Conservation (phyloP, 2,888 invertebrate genomes). For the Microplitis manilae region DNA sequence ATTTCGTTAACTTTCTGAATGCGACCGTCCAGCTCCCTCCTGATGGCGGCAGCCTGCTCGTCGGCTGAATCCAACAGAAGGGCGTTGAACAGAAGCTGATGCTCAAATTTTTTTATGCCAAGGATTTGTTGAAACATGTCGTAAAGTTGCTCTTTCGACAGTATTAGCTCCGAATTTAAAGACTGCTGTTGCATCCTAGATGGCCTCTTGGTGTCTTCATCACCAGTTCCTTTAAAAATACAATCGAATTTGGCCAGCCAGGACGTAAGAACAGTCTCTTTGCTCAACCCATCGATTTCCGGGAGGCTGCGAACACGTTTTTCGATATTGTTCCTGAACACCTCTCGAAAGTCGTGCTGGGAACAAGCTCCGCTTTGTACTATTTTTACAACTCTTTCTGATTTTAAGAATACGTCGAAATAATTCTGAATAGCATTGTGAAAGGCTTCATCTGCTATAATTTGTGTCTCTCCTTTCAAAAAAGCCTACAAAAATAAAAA, state of each 20-base stretch:
- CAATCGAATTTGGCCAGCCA: conserved; percentile 99
- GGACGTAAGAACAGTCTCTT: conserved; percentile 98
- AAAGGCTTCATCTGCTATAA: conserved; percentile 97
- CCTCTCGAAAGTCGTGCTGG: conserved; percentile 98
- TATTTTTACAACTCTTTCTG: conserved; percentile 96
- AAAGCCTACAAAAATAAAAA: conserved; percentile 79
- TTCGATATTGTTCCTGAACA: conserved; percentile 98
- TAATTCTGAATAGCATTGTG: conserved; percentile 98
- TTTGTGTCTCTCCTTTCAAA: conserved; percentile 98
- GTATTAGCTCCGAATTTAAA: conserved; percentile 92
- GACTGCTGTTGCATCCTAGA: conserved; percentile 91
- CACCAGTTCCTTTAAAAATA: conserved; percentile 93
- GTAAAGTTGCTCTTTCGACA: conserved; percentile 99
- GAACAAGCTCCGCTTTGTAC: conserved; percentile 98
- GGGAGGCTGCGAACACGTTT: conserved; percentile 97
- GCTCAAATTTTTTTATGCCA: conserved; percentile 99
- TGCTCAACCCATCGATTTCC: conserved; percentile 99
- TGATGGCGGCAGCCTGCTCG: conserved; percentile 99
- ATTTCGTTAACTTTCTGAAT: conserved; percentile 97
- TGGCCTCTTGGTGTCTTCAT: conserved; percentile 90
- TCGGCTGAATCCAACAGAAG: conserved; percentile 98
- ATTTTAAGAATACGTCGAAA: conserved; percentile 96
- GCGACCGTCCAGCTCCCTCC: conserved; percentile 97
- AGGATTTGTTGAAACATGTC: conserved; percentile 99
- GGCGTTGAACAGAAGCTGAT: conserved; percentile 98